Percentiles rank a stretch among this genome's conserved stretches.
Conservation (phyloP, 2,113 vertebrate genomes). For the Cyprinus carpio region DNA sequence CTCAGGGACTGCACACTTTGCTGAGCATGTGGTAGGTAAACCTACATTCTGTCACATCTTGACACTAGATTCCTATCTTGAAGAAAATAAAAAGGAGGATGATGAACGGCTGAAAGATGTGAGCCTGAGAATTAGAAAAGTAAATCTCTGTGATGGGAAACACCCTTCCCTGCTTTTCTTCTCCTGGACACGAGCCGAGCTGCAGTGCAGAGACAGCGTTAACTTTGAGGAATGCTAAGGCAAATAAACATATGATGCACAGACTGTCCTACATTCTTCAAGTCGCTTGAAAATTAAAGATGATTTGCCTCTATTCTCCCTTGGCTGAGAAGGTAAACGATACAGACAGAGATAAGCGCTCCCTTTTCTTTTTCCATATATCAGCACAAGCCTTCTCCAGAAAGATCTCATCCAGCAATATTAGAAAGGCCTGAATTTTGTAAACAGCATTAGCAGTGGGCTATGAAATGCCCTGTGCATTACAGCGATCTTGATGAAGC, state of each 20-base stretch:
- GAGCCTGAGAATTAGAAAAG: conserved; percentile 40
- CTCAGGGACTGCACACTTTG: not conserved
- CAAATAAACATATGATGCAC: conserved; percentile 57
- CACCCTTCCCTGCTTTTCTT: conserved; percentile 30
- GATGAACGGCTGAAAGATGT: conserved; percentile 47
- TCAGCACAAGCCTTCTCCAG: conserved; percentile 15
- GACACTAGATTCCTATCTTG: conserved; percentile 49
- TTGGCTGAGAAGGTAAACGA: conserved; percentile 23
- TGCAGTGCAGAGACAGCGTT: conserved; percentile 35
- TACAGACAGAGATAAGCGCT: not conserved
- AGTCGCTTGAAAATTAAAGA: conserved; percentile 32
- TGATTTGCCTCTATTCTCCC: conserved; percentile 11
- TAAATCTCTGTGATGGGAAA: conserved; percentile 40
- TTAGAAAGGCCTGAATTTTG: conserved; percentile 18
- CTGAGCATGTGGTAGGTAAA: conserved; percentile 58
- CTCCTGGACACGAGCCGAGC: conserved; percentile 19
- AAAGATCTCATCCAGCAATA: conserved; percentile 27
- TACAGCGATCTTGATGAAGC: not conserved
- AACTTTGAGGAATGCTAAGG: conserved; percentile 51
- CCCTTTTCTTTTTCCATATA: conserved; percentile 26
- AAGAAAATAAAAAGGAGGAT: conserved; percentile 44
- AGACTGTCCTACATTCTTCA: conserved; percentile 40
- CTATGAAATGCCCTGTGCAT: not conserved
- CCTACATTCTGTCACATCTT: conserved; percentile 55
- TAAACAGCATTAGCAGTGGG: conserved; percentile 28